Conservation (phyloP, 2,113 vertebrate species). For the Egretta garzetta region DNA sequence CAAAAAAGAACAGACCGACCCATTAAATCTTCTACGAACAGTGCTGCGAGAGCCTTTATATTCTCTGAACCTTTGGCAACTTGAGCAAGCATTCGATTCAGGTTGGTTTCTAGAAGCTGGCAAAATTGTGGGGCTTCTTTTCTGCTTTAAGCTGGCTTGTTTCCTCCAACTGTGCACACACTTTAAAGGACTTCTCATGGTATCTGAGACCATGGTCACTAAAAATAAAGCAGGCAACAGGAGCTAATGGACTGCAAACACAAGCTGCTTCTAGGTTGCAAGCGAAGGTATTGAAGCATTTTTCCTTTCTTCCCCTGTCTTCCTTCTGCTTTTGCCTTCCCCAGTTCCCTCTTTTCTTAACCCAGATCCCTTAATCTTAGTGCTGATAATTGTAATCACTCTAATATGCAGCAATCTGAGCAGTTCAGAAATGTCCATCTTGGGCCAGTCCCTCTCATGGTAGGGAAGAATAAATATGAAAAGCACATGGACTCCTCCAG, state of each 20-base stretch:
- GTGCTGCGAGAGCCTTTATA: neutral
- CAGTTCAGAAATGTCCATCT: conserved; percentile 6
- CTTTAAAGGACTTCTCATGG: neutral
- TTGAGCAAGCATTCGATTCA: neutral
- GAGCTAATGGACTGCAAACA: neutral
- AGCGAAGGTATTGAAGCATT: neutral
- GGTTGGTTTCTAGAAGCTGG: neutral
- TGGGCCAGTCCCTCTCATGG: neutral
- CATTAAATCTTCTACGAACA: neutral
- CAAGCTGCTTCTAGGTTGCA: neutral
- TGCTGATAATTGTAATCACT: conserved; percentile 21
- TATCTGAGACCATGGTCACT: neutral
- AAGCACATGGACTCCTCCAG: conserved; percentile 55
- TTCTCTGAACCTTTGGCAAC: neutral
- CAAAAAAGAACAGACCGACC: conserved; percentile 23
- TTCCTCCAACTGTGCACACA: neutral
- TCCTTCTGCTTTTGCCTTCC: neutral
- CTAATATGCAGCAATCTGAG: conserved; percentile 37
- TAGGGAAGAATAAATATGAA: conserved; percentile 54
- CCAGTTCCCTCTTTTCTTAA: neutral
- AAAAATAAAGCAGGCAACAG: neutral
- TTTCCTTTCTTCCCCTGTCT: neutral
- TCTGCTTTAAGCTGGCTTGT: neutral
- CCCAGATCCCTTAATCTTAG: conserved; percentile 29
- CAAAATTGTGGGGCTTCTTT: neutral